Base-by-base conservation (phyloP, 2,797 vertebrate species). In the Malacoctenus gilli region DNA sequence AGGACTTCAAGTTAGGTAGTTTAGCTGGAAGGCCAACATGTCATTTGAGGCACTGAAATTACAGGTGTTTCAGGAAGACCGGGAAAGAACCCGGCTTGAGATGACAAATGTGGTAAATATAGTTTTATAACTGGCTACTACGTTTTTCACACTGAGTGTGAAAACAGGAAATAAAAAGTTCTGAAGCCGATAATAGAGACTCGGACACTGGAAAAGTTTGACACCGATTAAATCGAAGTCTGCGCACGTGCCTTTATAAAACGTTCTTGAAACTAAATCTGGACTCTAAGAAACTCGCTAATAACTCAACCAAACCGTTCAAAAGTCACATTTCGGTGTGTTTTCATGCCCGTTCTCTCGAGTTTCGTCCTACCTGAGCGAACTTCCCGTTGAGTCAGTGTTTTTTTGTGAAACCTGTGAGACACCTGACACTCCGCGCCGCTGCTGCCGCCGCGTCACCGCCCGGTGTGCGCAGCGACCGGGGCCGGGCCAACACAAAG, bases 381-480 rank as follows among this genome's bases (percentile, higher is more conserved):
- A 47, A 77, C 74, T 84, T 87, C 79, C n/a, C 79, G 77, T 56
- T 5, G 1, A 28, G 25, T 4, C 22, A 23, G 22, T 23, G 4
- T 23, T 28, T 28, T 28, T 28, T 5, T 28, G 10, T 59, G 82
- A 89, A 83, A 91, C 89, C 87, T 28, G 25, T 28, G 10, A 60
- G 82, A 89, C 84, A 91, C 89, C 87, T 89, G 88, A 87, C 77
- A 84, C 88, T 68, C 0, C 0, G 23, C 15, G 36, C 66, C n/a
- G n/a, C n/a, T n/a, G n/a, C n/a, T n/a, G 51, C 46, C 9, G 15
- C 68, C 53, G 77, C 65, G 80, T 77, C 72, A 68, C 77, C 64
- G 68, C 70, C 82, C 67, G 68, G 48, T 51, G 63, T 34, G 37
- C 5, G 11, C 43, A 0, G 25, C 2, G 11, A 2, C 36, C 1